Conservation (phyloP, 2,888 invertebrate species). For the Orgyia antiqua region DNA sequence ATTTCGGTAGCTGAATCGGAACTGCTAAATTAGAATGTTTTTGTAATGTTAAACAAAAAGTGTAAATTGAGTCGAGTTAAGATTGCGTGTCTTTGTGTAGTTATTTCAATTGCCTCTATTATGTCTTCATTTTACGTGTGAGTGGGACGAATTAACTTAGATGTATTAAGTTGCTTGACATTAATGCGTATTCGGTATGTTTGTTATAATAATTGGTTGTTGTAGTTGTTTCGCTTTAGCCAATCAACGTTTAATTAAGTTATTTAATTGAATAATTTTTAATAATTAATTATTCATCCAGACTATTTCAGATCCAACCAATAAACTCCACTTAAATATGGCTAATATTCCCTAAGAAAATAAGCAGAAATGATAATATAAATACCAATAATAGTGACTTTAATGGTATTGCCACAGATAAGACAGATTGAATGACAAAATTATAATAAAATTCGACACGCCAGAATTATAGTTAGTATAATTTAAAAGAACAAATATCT, state of each 20-base stretch:
- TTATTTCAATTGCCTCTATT: constrained; percentile 48
- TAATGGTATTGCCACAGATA: too few relatives aligned
- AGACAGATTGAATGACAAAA: too few relatives aligned
- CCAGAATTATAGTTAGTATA: too few relatives aligned
- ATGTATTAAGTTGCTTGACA: constrained; percentile 22
- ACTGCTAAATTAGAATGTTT: constrained; percentile 37
- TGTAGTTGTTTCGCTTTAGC: constrained; percentile 3
- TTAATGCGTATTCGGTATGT: constrained; percentile 18
- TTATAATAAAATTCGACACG: too few relatives aligned
- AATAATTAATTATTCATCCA: too few relatives aligned
- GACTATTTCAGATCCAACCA: too few relatives aligned
- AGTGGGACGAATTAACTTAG: constrained; percentile 29
- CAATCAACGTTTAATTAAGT: constrained; percentile 2
- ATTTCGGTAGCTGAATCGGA: constrained; percentile 41
- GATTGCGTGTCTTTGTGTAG: constrained; percentile 39
- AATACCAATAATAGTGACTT: too few relatives aligned
- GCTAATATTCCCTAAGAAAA: too few relatives aligned
- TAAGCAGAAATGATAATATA: too few relatives aligned
- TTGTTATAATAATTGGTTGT: constrained; percentile 17
- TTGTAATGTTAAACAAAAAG: constrained; percentile 35
- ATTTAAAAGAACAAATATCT: too few relatives aligned
- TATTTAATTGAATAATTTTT: constrained; percentile 2
- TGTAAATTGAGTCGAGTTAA: constrained; percentile 39
- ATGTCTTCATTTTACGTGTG: constrained; percentile 53
- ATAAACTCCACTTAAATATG: too few relatives aligned